A percentile compares a stretch with the other conserved stretches of the same genome.
Evolutionary conservation across 2,113 vertebrate genomes (phyloP).

Genomic region (Theristicus caerulescens): DNA sequence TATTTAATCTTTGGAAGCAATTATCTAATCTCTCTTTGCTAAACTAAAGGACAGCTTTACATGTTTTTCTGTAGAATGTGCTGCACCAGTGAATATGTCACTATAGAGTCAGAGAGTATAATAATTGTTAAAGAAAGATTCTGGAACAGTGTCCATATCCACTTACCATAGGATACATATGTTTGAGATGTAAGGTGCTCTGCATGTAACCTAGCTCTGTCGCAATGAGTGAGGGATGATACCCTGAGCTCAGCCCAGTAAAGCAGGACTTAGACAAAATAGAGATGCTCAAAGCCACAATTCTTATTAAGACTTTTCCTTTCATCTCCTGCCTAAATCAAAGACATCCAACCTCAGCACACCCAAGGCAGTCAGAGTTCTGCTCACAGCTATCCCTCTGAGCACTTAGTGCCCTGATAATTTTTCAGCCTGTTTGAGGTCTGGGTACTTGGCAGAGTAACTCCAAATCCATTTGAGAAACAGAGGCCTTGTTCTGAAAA

Average conservation of each 20-base stretch:
- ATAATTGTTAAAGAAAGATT: not conserved
- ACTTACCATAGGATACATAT: not conserved
- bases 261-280: not conserved
- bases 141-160: not conserved
- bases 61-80: not conserved
- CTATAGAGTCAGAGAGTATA: not conserved
- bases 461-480: not conserved
- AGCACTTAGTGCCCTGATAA: not conserved
- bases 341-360: not conserved
- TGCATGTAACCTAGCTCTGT: not conserved
- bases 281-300: not conserved
- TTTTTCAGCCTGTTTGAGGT: not conserved
- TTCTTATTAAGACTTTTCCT: not conserved
- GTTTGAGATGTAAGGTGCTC: not conserved
- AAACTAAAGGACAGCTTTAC: not conserved
- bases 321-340: not conserved
- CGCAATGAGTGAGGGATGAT: not conserved
- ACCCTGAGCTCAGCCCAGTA: not conserved
- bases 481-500: not conserved
- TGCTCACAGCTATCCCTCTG: not conserved
- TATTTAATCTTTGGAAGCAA: slow-evolving; percentile 8
- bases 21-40: not conserved
- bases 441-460: not conserved
- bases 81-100: not conserved
- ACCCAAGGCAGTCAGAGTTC: not conserved